These are phyloP conservation scores for Neotoma lepida DNA, from an alignment of 2,113 vertebrate species.

Conservation along the genomic window DNA sequence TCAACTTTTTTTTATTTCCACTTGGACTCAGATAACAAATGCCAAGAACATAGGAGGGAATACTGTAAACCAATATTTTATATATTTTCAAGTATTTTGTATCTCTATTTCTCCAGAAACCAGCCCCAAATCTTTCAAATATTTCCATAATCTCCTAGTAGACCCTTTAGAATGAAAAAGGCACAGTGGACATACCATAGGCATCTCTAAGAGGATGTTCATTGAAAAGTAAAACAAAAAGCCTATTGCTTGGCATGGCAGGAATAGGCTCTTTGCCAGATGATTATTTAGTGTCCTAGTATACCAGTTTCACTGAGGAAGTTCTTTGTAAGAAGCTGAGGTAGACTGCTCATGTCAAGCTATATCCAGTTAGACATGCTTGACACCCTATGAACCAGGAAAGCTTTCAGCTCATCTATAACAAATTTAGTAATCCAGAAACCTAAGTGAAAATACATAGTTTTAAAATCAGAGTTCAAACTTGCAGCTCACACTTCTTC, in stretches of 20 bases:
- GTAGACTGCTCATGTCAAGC: background rate
- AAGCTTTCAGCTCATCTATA: background rate
- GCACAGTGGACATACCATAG: too few species aligned
- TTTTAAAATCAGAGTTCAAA: background rate
- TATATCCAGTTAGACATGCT: background rate
- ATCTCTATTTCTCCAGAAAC: background rate
- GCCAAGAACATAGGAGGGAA: background rate
- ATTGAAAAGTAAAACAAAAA: background rate
- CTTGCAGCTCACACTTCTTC: background rate
- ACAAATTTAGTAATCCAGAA: background rate
- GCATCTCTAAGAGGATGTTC: background rate
- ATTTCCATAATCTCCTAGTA: background rate
- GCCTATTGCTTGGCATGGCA: background rate
- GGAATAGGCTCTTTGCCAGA: background rate
- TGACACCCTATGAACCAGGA: background rate
- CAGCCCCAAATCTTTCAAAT: background rate
- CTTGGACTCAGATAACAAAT: background rate
- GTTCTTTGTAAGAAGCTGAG: background rate
- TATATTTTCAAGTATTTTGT: conserved; percentile 2
- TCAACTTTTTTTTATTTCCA: background rate
- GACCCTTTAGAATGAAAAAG: background rate
- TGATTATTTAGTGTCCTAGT: background rate
- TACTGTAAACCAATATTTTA: background rate
- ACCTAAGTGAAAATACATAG: background rate
- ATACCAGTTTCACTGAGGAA: background rate